A percentile compares a stretch with the other conserved stretches of the same genome.
Evolutionary conservation across 2,888 invertebrate species (phyloP).

Genomic region (Catocala nupta): DNA sequence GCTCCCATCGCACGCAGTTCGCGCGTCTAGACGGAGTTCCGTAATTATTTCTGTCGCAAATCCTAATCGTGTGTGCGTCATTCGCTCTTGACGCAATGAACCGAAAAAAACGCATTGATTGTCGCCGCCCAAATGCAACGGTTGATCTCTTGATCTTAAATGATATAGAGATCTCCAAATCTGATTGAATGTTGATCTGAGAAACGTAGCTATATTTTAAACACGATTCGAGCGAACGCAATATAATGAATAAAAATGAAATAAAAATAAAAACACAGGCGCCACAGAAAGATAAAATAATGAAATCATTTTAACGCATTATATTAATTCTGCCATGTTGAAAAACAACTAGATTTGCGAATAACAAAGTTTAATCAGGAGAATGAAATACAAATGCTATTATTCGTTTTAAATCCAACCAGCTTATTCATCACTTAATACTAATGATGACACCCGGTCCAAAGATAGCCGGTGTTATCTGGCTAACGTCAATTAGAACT

Average conservation of each 20-base stretch:
- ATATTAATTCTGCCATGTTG: too few species aligned
- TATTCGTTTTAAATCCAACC: conserved; percentile 14
- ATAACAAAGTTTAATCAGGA: background rate
- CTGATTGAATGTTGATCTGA: too few species aligned
- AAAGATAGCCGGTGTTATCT: conserved; percentile 50
- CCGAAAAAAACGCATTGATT: conserved; percentile 64
- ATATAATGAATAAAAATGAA: too few species aligned
- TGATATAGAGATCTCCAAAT: background rate
- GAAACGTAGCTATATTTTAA: too few species aligned
- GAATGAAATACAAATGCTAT: background rate
- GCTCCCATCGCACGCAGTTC: conserved; percentile 30
- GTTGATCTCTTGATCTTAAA: background rate
- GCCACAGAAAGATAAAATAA: too few species aligned
- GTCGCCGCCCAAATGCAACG: conserved; percentile 40
- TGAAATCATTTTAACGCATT: too few species aligned
- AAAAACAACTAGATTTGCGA: background rate
- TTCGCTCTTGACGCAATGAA: conserved; percentile 67
- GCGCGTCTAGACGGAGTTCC: conserved; percentile 66
- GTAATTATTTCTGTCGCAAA: conserved; percentile 71
- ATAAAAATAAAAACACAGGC: too few species aligned
- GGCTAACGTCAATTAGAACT: conserved; percentile 45
- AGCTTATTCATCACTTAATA: conserved; percentile 20
- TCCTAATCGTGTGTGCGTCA: conserved; percentile 66
- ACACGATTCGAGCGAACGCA: too few species aligned
- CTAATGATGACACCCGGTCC: conserved; percentile 33